A percentile compares a stretch with the other conserved stretches of the same genome.
Conservation (phyloP, 2,888 invertebrate genomes). For the Gisinianus flammeolus region DNA sequence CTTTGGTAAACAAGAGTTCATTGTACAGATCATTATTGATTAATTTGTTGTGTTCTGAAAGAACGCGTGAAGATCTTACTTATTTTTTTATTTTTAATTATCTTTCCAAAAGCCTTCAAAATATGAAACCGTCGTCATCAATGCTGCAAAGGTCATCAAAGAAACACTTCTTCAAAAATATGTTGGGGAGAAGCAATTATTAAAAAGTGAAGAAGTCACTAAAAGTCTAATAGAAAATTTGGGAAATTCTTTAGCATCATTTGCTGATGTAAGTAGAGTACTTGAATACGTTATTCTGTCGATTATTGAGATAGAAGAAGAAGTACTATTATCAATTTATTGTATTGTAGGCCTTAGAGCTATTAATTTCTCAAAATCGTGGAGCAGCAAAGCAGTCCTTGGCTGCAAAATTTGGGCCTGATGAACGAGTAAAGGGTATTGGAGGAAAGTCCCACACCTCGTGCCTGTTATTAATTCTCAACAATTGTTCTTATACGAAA, state of each 20-base stretch:
- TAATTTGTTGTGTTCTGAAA: no score
- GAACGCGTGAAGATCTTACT: not conserved
- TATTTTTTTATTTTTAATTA: slow-evolving; percentile 12
- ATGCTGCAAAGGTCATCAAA: slow-evolving; percentile 70
- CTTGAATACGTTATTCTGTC: no score
- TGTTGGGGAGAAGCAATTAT: slow-evolving; percentile 69
- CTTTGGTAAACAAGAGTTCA: slow-evolving; percentile 76
- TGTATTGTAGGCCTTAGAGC: slow-evolving; percentile 73
- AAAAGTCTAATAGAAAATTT: slow-evolving; percentile 48
- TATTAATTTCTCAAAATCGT: slow-evolving; percentile 68
- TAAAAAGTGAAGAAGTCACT: slow-evolving; percentile 63
- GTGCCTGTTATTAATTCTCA: slow-evolving; percentile 77
- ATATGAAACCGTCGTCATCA: slow-evolving; percentile 75
- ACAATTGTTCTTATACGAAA: slow-evolving; percentile 86
- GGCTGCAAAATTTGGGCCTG: not conserved
- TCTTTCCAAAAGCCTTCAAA: slow-evolving; percentile 68
- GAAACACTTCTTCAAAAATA: slow-evolving; percentile 76
- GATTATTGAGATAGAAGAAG: no score
- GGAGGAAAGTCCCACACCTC: slow-evolving; percentile 21
- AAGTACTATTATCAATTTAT: not conserved
- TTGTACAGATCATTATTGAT: slow-evolving; percentile 12
- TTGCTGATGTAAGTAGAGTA: slow-evolving; percentile 53
- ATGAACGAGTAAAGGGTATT: slow-evolving; percentile 7
- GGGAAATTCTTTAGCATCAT: slow-evolving; percentile 51
- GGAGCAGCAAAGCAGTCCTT: slow-evolving; percentile 1